These are phyloP conservation scores for Eurystomus glaucurus DNA, from an alignment of 2,797 vertebrate species.

Conservation along the genomic window DNA sequence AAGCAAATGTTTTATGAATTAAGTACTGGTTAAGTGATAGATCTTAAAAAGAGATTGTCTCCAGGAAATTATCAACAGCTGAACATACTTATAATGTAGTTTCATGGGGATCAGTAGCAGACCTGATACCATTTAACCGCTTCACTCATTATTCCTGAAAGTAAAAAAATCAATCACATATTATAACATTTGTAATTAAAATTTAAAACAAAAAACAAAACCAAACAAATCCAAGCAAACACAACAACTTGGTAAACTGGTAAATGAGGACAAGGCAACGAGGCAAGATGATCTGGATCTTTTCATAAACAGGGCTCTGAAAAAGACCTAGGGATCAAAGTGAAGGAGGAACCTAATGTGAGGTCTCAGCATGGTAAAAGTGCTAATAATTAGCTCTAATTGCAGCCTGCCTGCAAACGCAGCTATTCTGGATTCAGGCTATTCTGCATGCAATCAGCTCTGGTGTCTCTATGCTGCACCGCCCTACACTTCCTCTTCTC, in stretches of 20 bases:
- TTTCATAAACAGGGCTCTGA: background rate
- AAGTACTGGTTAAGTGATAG: slow-evolving; percentile 69
- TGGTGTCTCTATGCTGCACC: background rate
- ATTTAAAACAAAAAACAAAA: rapidly evolving
- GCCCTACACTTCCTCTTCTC: background rate
- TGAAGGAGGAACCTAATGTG: background rate
- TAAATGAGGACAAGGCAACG: background rate
- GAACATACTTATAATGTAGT: slow-evolving; percentile 45
- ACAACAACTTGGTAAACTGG: background rate
- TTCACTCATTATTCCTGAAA: slow-evolving; percentile 60
- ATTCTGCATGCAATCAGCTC: background rate
- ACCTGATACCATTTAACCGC: background rate
- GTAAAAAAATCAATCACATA: slow-evolving; percentile 56
- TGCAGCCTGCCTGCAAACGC: background rate
- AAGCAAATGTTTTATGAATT: slow-evolving; percentile 74
- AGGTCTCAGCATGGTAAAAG: background rate
- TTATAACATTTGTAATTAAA: slow-evolving; percentile 43
- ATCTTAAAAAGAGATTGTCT: slow-evolving; percentile 67
- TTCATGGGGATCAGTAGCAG: slow-evolving; percentile 61
- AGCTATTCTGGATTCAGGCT: background rate
- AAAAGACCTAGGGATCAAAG: slow-evolving; percentile 3
- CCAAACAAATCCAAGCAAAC: background rate
- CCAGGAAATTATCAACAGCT: slow-evolving; percentile 72
- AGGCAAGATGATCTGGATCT: slow-evolving; percentile 12
- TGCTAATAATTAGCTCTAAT: slow-evolving; percentile 35